These are phyloP conservation scores for Eciton burchellii DNA, from an alignment of 1,140 invertebrate species.

Conservation along the genomic window DNA sequence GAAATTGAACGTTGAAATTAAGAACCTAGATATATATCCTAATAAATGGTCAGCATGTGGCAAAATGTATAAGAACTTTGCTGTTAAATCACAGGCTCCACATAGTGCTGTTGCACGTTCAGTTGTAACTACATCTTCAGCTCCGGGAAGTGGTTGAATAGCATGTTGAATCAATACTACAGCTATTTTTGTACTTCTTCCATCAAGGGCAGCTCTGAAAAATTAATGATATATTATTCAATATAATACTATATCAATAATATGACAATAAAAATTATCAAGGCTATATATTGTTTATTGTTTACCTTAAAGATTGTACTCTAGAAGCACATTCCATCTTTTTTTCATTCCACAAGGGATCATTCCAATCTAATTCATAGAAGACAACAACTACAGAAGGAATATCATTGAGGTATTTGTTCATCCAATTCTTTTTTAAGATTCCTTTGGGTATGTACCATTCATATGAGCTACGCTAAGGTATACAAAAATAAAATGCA, in stretches of 20 bases:
- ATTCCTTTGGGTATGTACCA: conserved; percentile 99
- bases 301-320: conserved; percentile 94
- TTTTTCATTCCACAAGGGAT: conserved; percentile 96
- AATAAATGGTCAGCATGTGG: conserved; percentile 95
- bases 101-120: conserved; percentile 96
- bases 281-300: conserved; percentile 28
- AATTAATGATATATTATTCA: conserved; percentile 14
- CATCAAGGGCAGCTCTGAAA: conserved; percentile 88
- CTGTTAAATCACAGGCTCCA: conserved; percentile 95
- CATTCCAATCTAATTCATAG: conserved; percentile 99
- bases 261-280: conserved; percentile 1
- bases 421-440: conserved; percentile 97
- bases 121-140: conserved; percentile 94
- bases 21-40: conserved; percentile 90
- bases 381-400: conserved; percentile 97
- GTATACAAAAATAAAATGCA: conserved; percentile 66
- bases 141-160: conserved; percentile 90
- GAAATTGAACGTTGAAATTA: conserved; percentile 24
- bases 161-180: conserved; percentile 96
- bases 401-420: conserved; percentile 95
- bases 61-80: conserved; percentile 95
- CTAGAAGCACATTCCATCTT: conserved; percentile 96
- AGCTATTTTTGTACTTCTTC: conserved; percentile 94
- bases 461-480: conserved; percentile 94
- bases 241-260: conserved; percentile 25